A percentile compares a stretch with the other conserved stretches of the same genome.
phyloP scores from a whole-genome alignment of 2,113 vertebrate genomes.

The Gulo gulo region DNA sequence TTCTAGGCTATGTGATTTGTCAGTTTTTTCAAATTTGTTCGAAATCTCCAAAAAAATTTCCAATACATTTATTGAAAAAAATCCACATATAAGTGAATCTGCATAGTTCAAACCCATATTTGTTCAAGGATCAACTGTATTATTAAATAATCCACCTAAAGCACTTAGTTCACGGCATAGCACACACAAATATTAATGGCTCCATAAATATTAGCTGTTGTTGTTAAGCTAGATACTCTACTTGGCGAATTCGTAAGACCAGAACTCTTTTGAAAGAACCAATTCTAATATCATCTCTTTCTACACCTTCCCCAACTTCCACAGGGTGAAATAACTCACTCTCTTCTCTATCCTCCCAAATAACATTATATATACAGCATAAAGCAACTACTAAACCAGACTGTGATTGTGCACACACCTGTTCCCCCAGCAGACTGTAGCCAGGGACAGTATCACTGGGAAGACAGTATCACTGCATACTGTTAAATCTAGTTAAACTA shows the following conservation, averaged over 20 bases:
- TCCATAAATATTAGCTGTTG: background rate
- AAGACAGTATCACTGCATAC: background rate
- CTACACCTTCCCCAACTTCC: background rate
- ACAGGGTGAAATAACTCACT: background rate
- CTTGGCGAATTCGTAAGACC: slow-evolving; percentile 17
- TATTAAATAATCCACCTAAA: slow-evolving; percentile 39
- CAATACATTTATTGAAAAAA: background rate
- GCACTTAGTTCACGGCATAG: background rate
- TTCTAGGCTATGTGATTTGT: background rate
- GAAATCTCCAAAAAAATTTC: background rate
- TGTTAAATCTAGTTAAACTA: slow-evolving; percentile 19
- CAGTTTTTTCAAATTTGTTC: background rate
- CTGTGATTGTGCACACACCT: background rate
- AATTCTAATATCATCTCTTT: background rate
- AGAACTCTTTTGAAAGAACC: background rate
- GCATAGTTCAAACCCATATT: background rate
- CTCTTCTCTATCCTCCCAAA: background rate
- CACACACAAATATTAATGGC: background rate
- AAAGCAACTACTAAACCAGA: slow-evolving; percentile 29
- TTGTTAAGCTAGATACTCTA: slow-evolving; percentile 36
- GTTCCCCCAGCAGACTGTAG: background rate
- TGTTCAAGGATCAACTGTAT: background rate
- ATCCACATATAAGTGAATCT: background rate
- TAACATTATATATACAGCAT: background rate
- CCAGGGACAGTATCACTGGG: background rate